Evolutionary conservation across 2,888 invertebrate genomes (phyloP), one percentile per base, ranked within the genome.

Genomic region (Mythimna impura): DNA sequence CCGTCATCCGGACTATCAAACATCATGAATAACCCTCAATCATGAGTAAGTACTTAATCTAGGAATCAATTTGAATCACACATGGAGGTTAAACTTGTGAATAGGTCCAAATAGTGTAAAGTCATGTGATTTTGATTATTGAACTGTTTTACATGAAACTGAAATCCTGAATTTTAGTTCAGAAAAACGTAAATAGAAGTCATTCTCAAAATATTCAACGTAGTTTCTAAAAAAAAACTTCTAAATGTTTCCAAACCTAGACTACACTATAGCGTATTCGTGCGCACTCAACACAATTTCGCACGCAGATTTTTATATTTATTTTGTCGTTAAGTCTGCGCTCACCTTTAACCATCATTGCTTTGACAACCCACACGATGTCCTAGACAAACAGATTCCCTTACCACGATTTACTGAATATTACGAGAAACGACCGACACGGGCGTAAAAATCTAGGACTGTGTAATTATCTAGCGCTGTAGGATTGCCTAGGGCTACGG

Each of bases 351-450:
- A 65, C 75, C 20, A 77, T 75, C 84, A 78, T 80, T 86, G 88
- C 84, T 85, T 86, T 84, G 82, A 84, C 83, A 83, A 78, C 87
- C 87, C 89, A 87, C 86, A 86, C 85, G 84, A 84, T 86, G 88
- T 88, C 91, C 91, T 92, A 89, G 87, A 83, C 88, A 93, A 92
- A 93, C 91, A 92, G 78, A 87, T 85, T 81, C 85, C 62, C 79
- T 86, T 83, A 84, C 85, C 85, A 84, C 78, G 78, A 85, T 89
- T 87, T 84, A 79, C 83, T 83, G 83, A 82, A 85, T 82, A 81
- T 79, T 82, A 83, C 79, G 73, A 76, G 70, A 78, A 71, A 67
- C 30, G 34, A 71, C 61, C 50, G 71, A 73, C 78, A 73, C 66
- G 34, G 12, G 68, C 52, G 40, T 73, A 79, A 79, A 79, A 47